Base-by-base conservation (phyloP, 2,888 invertebrate species). In the Apodemia duryi region DNA sequence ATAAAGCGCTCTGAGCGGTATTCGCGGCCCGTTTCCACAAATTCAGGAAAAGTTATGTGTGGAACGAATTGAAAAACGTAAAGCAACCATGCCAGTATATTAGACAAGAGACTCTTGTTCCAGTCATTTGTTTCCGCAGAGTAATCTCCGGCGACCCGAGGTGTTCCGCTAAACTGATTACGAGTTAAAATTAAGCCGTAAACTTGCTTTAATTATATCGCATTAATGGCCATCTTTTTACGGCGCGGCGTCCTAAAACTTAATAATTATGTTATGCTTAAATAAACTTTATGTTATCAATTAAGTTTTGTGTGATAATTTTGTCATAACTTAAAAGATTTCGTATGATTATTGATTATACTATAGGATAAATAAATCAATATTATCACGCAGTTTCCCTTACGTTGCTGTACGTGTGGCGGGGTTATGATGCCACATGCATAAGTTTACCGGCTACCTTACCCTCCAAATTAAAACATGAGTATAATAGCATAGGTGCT, bases 161-260 rank as follows among this genome's bases (percentile, higher is more conserved):
- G 82, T 80, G 79, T 79, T 80, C 79, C 79, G 81, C 80, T 84
- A 83, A 86, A 87, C 88, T 88, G 89, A 89, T 89, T 89, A 89
- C 87, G 85, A 86, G 83, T 84, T 80, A 81, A 88, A 90, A 90
- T 90, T 88, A 89, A 90, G 88, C 84, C 87, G 87, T 90, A 87
- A 88, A 88, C 84, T 86, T 81, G 81, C 81, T 81, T 81, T 84
- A 88, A 86, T 88, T 87, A 87, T 85, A 79, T 75, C 78, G 79
- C 84, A 84, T 86, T 86, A 85, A 83, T 70, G 65, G 68, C 64
- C 63, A 64, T 67, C 61, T 66, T 68, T 70, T 68, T 66, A 65
- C 13, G 52, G 32, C 13, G 29, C 13, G 52, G 32, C 13, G 29
- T 60, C 60, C 35, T 32, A 61, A 65, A 61, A 64, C 63, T 65